These are phyloP conservation scores for Agrochola circellaris DNA, from an alignment of 2,888 invertebrate genomes.

Conservation along the genomic window DNA sequence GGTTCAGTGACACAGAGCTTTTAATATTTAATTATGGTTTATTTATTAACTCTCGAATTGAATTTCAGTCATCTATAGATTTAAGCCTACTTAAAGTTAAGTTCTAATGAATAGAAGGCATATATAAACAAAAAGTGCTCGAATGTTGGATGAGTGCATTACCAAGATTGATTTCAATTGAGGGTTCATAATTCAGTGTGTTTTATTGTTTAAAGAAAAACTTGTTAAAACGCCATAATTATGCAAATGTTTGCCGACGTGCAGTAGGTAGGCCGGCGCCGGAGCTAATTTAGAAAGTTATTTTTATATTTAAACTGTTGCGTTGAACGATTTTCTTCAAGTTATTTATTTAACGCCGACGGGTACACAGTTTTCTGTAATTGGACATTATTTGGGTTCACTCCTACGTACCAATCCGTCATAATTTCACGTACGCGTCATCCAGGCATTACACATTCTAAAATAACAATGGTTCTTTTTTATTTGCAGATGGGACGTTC, in stretches of 20 bases:
- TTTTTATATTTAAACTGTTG: slow-evolving; percentile 72
- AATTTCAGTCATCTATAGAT: background rate
- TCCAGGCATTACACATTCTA: slow-evolving; percentile 29
- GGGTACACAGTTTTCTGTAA: slow-evolving; percentile 77
- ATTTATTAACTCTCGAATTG: background rate
- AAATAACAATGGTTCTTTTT: slow-evolving; percentile 42
- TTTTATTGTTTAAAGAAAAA: slow-evolving; percentile 50
- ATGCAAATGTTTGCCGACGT: slow-evolving; percentile 70
- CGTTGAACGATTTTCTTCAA: slow-evolving; percentile 69
- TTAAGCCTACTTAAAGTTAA: background rate
- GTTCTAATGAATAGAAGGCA: background rate
- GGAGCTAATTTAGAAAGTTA: slow-evolving; percentile 72
- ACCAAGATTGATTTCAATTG: slow-evolving; percentile 43
- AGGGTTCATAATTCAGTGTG: slow-evolving; percentile 38
- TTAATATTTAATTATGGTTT: slow-evolving; percentile 13
- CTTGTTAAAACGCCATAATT: slow-evolving; percentile 60
- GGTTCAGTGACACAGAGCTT: slow-evolving; percentile 16
- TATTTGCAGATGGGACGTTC: slow-evolving; percentile 87
- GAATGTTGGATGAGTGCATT: slow-evolving; percentile 9
- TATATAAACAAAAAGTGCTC: background rate
- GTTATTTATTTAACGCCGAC: slow-evolving; percentile 74
- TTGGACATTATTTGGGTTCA: slow-evolving; percentile 75
- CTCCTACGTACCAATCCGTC: slow-evolving; percentile 75
- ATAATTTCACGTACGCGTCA: slow-evolving; percentile 56
- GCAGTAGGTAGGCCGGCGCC: slow-evolving; percentile 69